Conservation (phyloP, 2,797 vertebrate species). For the Pangasius krempfi region DNA sequence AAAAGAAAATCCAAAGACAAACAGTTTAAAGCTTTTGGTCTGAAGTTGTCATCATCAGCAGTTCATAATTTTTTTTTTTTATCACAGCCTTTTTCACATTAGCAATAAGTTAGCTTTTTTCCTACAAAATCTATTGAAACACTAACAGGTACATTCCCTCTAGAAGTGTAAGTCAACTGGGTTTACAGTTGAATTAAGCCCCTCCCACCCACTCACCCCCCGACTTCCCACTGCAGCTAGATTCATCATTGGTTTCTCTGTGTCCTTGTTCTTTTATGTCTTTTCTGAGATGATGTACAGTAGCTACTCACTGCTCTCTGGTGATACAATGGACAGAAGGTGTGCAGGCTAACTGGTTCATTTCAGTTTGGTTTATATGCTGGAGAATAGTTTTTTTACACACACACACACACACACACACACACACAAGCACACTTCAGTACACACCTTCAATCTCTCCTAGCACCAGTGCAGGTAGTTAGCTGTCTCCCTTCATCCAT, state of each 20-base stretch:
- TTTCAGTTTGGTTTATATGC: slow-evolving; percentile 64
- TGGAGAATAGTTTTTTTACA: slow-evolving; percentile 55
- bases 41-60: slow-evolving; percentile 71
- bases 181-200: slow-evolving; percentile 53
- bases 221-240: slow-evolving; percentile 26
- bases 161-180: slow-evolving; percentile 66
- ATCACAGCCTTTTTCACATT: slow-evolving; percentile 71
- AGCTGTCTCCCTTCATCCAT: slow-evolving; percentile 52
- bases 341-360: slow-evolving; percentile 39
- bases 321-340: slow-evolving; percentile 47
- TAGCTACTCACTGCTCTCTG: slow-evolving; percentile 37
- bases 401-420: slow-evolving; percentile 12
- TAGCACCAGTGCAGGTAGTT: slow-evolving; percentile 51
- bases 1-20: slow-evolving; percentile 73
- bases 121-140: slow-evolving; percentile 76
- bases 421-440: slow-evolving; percentile 17
- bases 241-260: slow-evolving; percentile 53
- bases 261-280: slow-evolving; percentile 36
- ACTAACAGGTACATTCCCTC: slow-evolving; percentile 79
- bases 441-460: slow-evolving; percentile 12
- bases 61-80: slow-evolving; percentile 62
- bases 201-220: slow-evolving; percentile 15
- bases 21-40: slow-evolving; percentile 85
- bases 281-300: slow-evolving; percentile 20
- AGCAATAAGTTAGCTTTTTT: slow-evolving; percentile 71